Evolutionary conservation across 1,140 invertebrate species (phyloP), one percentile per base, ranked within the genome.

Genomic region (Drosophila pseudoananassae): DNA sequence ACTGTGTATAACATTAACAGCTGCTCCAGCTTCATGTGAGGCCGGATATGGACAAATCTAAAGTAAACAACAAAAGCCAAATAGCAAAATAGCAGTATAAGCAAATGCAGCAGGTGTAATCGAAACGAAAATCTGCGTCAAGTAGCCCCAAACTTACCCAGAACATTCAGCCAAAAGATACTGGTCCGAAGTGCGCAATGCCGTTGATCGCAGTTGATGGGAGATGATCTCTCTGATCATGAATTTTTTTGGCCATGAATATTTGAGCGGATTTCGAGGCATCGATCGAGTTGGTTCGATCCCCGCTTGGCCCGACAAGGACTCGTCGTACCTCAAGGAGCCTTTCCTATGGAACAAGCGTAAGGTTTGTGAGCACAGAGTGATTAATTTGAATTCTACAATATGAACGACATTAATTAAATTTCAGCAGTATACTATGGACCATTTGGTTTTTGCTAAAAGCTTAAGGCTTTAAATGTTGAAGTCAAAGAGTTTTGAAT

Each of bases 181-280:
- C 10, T 31, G 31, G 31, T 8, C 9, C 10, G 12, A 43, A 43
- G 14, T 1, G n/a, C 1, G 38, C 15, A 17, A 43, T 17, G 40
- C 3, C 7, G 14, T n/a, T 2, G 7, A 43, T 3, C 40, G 8
- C 40, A 14, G 20, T 20, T 3, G 20, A 20, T 20, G 8, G 15
- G 14, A 43, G 14, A 43, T 43, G 40, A 6, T 6, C 14, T 43
- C 5, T 7, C 7, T 8, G 40, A 43, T 65, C 66, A 85, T 85
- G 82, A 82, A 85, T 85, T 72, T 85, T 65, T 82, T 85, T 68
- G 74, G 78, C 65, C 83, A 78, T 88, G 83, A 85, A 45, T 66
- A 85, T 82, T 47, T 82, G 43, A 82, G 74, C 78, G 78, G 82
- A 58, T 78, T 88, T 66, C 69, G 82, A n/a, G 78, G 82, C 82